phyloP scores from a whole-genome alignment of 2,888 invertebrate genomes.

The Galeopsomyia nigrocyanea region DNA sequence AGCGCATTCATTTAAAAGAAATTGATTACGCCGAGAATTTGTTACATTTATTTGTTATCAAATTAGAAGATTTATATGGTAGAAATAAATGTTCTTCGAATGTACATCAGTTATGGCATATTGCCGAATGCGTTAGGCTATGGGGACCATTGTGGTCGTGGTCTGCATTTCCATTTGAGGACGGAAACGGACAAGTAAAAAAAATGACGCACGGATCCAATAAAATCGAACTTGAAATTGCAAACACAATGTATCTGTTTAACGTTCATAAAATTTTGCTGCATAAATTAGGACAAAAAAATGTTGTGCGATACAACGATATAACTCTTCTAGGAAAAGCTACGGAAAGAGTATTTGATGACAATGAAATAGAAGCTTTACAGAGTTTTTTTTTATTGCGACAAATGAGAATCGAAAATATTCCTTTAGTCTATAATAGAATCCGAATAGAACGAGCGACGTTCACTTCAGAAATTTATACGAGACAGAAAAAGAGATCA shows the following conservation, averaged over 20 bases:
- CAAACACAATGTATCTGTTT: conserved; percentile 12
- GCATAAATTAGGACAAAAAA: not conserved
- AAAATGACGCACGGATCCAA: conserved; percentile 27
- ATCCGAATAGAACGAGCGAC: conserved; percentile 22
- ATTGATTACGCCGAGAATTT: conserved; percentile 5
- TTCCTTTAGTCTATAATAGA: no score
- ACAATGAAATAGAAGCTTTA: conserved; percentile 6
- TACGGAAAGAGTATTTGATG: not conserved
- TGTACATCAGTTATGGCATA: conserved; percentile 36
- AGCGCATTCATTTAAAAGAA: conserved; percentile 12
- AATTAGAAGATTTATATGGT: not conserved
- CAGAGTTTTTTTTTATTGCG: not conserved
- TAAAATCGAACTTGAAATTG: conserved; percentile 32
- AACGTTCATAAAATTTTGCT: conserved; percentile 12
- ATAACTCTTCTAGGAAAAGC: not conserved
- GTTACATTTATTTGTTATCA: conserved; percentile 8
- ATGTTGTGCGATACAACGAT: not conserved
- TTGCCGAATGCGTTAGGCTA: conserved; percentile 19
- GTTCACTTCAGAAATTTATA: conserved; percentile 1
- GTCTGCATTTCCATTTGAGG: conserved; percentile 41
- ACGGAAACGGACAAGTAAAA: conserved; percentile 29
- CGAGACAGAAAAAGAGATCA: conserved; percentile 13
- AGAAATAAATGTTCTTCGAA: conserved; percentile 37
- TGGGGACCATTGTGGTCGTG: conserved; percentile 40
- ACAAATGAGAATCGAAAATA: no score